Conservation (phyloP, 2,113 vertebrate species). For the Trichechus manatus region DNA sequence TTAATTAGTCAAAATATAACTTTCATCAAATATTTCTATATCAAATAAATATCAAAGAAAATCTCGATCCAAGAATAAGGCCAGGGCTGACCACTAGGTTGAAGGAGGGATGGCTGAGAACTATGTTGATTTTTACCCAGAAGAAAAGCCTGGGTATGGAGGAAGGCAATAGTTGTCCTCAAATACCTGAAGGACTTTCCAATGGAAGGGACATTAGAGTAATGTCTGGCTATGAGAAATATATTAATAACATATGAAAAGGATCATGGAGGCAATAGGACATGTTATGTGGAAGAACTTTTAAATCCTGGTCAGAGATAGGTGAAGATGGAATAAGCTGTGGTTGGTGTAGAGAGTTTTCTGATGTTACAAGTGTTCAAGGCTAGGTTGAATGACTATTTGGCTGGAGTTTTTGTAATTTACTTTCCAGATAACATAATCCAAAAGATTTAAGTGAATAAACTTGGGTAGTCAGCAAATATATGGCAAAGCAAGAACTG, state of each 20-base stretch:
- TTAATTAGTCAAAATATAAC: background rate
- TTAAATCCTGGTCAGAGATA: background rate
- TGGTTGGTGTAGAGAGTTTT: background rate
- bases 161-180: background rate
- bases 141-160: background rate
- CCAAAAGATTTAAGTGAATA: background rate
- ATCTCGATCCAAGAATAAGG: background rate
- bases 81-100: background rate
- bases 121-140: background rate
- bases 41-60: background rate
- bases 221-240: background rate
- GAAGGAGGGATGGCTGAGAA: background rate
- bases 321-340: background rate
- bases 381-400: background rate
- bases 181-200: background rate
- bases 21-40: background rate
- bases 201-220: background rate
- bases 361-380: background rate
- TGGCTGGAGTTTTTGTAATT: conserved; percentile 21
- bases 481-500: background rate
- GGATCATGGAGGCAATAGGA: background rate
- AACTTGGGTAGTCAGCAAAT: background rate
- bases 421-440: conserved; percentile 18
- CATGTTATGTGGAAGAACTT: background rate
- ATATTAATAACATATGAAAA: background rate